Conservation (phyloP, 2,113 vertebrate genomes). For the Heterotilapia buettikoferi region DNA sequence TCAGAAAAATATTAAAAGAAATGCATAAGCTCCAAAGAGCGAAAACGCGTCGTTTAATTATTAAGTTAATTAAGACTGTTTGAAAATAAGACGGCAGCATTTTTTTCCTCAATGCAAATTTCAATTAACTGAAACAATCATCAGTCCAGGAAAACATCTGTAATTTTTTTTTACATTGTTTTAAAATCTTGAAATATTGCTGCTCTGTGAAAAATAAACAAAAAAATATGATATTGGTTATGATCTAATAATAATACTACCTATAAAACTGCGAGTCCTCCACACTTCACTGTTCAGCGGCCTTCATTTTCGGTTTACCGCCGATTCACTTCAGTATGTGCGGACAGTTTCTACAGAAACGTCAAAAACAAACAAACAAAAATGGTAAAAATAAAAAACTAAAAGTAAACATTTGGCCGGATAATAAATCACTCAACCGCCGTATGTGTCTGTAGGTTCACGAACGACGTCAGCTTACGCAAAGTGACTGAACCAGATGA, state of each 20-base stretch:
- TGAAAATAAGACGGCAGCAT: not conserved
- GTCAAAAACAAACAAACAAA: not conserved
- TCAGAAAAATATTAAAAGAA: not conserved
- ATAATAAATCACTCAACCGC: not conserved
- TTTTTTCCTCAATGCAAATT: not conserved
- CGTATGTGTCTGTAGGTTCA: not conserved
- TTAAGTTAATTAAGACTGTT: not conserved
- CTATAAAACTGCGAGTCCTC: not conserved
- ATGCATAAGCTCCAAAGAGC: fast-evolving
- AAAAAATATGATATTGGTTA: not conserved
- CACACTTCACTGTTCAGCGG: not conserved
- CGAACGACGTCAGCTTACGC: not conserved
- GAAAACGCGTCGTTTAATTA: not conserved
- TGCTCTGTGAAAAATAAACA: not conserved
- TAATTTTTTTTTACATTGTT: not conserved
- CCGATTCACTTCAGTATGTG: not conserved
- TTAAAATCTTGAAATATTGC: not conserved
- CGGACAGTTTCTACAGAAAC: not conserved
- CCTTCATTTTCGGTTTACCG: not conserved
- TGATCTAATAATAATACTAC: not conserved
- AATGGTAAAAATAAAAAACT: fast-evolving
- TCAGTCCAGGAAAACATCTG: not conserved
- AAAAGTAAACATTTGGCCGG: not conserved
- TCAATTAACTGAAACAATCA: not conserved
- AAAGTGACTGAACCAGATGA: fast-evolving